Conservation (phyloP, 2,797 vertebrate species). For the Takifugu rubripes region DNA sequence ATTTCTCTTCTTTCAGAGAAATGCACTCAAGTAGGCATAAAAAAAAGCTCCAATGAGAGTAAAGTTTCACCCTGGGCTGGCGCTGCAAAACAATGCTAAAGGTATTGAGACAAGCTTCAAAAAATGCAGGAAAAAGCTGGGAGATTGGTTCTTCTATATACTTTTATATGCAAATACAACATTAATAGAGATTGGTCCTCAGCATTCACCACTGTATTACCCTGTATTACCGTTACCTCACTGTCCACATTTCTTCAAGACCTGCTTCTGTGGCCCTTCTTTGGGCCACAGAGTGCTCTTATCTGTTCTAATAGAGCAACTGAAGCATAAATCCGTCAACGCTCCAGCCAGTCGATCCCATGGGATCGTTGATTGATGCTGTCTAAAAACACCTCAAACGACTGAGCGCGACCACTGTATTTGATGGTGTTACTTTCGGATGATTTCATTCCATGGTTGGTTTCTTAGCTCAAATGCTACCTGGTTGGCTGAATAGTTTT, state of each 20-base stretch:
- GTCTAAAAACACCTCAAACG: slow-evolving; percentile 18
- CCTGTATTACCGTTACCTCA: too few relatives aligned
- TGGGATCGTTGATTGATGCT: slow-evolving; percentile 20
- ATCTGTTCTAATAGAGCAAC: slow-evolving; percentile 25
- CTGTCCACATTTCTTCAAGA: background rate
- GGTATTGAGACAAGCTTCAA: background rate
- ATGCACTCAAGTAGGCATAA: background rate
- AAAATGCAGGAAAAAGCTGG: background rate
- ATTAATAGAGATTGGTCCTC: background rate
- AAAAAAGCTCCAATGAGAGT: background rate
- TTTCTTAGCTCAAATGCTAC: background rate
- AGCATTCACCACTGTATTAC: too few relatives aligned
- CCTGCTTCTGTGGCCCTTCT: background rate
- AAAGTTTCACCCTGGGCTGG: background rate
- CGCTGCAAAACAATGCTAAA: background rate
- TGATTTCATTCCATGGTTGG: background rate
- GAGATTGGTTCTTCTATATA: background rate
- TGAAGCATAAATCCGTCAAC: slow-evolving; percentile 52
- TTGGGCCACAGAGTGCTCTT: slow-evolving; percentile 9
- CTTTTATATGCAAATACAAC: background rate
- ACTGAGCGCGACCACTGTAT: background rate
- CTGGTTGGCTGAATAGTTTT: background rate
- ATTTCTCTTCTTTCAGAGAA: slow-evolving; percentile 3
- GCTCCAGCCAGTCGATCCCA: slow-evolving; percentile 13
- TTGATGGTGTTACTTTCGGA: background rate